Evolutionary conservation across 2,888 invertebrate genomes (phyloP).

Genomic region (Mesochorus sp.): DNA sequence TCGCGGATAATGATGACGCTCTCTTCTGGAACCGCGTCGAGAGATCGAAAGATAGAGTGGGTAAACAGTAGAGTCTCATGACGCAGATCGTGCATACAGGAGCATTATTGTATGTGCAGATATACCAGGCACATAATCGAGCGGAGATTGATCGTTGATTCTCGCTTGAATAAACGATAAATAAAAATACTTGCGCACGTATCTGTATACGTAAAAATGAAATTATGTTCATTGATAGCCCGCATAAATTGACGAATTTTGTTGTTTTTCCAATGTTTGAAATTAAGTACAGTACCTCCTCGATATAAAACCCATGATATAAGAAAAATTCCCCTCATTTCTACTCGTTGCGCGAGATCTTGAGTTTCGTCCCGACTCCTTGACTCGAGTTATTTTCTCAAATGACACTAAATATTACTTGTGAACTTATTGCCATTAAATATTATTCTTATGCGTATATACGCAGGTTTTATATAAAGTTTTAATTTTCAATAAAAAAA

Average conservation of each 20-base stretch:
- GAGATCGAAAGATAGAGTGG: background rate
- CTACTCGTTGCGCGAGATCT: too few relatives aligned
- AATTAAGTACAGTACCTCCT: too few relatives aligned
- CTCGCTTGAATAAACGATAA: background rate
- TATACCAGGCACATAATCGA: background rate
- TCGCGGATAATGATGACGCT: background rate
- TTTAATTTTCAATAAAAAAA: too few relatives aligned
- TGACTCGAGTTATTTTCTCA: too few relatives aligned
- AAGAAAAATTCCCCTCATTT: too few relatives aligned
- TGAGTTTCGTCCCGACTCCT: too few relatives aligned
- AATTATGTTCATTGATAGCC: background rate
- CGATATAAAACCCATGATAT: too few relatives aligned
- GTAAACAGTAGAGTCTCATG: background rate
- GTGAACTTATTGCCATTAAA: too few relatives aligned
- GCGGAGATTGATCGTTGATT: constrained; percentile 2
- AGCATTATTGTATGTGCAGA: background rate
- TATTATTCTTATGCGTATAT: too few relatives aligned
- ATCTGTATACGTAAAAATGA: background rate
- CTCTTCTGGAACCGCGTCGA: background rate
- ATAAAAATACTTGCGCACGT: background rate
- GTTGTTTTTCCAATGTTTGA: too few relatives aligned
- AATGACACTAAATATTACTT: too few relatives aligned
- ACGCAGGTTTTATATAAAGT: too few relatives aligned
- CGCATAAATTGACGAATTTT: background rate
- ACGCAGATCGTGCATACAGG: background rate